Evolutionary conservation across 2,113 vertebrate genomes (phyloP).

Genomic region (Helogale parvula): DNA sequence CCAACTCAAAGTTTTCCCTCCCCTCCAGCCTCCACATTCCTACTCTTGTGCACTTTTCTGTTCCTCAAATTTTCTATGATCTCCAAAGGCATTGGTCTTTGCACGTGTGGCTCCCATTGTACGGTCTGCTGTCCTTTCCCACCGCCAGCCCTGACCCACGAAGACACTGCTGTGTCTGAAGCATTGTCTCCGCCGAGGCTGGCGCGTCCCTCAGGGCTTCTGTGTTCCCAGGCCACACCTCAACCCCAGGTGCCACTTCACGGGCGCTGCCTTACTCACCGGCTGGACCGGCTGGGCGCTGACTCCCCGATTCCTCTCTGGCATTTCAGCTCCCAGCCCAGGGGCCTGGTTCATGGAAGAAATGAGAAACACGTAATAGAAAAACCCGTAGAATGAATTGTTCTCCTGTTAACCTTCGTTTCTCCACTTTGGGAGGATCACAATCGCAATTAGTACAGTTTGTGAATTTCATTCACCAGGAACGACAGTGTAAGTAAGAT

Average conservation of each 20-base stretch:
- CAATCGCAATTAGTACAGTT: background rate
- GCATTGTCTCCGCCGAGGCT: background rate
- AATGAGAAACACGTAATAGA: background rate
- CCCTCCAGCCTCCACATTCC: background rate
- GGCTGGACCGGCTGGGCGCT: rapidly evolving
- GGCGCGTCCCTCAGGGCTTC: background rate
- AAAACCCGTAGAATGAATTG: background rate
- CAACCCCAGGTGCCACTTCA: rapidly evolving
- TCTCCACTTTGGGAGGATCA: background rate
- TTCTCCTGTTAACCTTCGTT: background rate
- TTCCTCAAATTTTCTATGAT: background rate
- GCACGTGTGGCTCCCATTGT: background rate
- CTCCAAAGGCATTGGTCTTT: background rate
- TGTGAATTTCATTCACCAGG: slow-evolving; percentile 1
- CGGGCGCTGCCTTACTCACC: rapidly evolving
- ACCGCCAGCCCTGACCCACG: too few species aligned
- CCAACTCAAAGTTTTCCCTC: background rate
- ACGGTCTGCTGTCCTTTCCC: background rate
- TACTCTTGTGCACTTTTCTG: background rate
- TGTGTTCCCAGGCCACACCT: too few species aligned
- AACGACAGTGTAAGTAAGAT: slow-evolving; percentile 34
- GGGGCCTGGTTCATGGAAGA: background rate
- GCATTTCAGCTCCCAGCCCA: background rate
- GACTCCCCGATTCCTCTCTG: background rate
- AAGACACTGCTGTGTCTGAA: background rate